Conservation (phyloP, 2,113 vertebrate genomes). For the Callipepla californica region DNA sequence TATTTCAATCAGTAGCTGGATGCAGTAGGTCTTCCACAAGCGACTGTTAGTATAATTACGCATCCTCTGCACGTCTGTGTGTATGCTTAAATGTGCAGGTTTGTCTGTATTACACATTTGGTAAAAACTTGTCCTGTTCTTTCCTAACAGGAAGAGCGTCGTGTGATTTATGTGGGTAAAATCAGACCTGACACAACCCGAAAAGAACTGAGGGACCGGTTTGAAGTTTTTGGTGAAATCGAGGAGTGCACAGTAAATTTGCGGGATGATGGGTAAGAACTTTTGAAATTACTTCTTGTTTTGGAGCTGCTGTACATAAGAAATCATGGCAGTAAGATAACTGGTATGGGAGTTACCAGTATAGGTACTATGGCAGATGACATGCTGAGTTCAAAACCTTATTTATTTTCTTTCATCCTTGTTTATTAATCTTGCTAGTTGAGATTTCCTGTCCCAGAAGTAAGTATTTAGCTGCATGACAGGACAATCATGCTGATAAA, state of each 20-base stretch:
- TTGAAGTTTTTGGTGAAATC: slow-evolving; percentile 99
- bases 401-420: slow-evolving; percentile 80
- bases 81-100: background rate
- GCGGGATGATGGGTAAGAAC: slow-evolving; percentile 93
- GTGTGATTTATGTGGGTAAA: slow-evolving; percentile 96
- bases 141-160: slow-evolving; percentile 91
- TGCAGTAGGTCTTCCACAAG: background rate
- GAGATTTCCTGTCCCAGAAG: slow-evolving; percentile 81
- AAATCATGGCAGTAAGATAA: slow-evolving; percentile 57
- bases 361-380: slow-evolving; percentile 75
- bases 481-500: slow-evolving; percentile 82
- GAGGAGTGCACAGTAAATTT: slow-evolving; percentile 97
- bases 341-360: slow-evolving; percentile 65
- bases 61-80: background rate
- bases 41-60: background rate
- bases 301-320: slow-evolving; percentile 62
- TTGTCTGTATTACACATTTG: background rate
- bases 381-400: slow-evolving; percentile 77
- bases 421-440: slow-evolving; percentile 83
- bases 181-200: slow-evolving; percentile 92
- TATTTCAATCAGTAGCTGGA: background rate
- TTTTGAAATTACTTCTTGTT: slow-evolving; percentile 74
- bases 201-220: slow-evolving; percentile 93
- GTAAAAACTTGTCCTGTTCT: slow-evolving; percentile 23
- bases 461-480: slow-evolving; percentile 81